Evolutionary conservation across 2,888 invertebrate genomes (phyloP).

Genomic region (Pterostichus madidus): DNA sequence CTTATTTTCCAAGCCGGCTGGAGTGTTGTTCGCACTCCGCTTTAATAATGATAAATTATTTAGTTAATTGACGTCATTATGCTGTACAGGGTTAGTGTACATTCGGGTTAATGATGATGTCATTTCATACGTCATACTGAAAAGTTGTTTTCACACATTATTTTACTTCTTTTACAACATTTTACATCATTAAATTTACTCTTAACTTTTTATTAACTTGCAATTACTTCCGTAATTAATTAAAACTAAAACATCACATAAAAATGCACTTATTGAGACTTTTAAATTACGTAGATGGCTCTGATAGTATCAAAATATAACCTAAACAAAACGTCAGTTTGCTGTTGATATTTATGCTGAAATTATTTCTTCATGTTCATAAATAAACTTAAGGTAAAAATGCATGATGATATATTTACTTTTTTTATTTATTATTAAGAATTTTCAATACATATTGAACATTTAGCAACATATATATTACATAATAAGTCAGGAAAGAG

Average conservation of each 20-base stretch:
- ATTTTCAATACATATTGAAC: too few species aligned
- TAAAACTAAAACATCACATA: neutral
- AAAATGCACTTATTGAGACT: too few species aligned
- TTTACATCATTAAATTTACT: conserved; percentile 19
- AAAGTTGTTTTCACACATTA: conserved; percentile 15
- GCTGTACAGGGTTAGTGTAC: conserved; percentile 45
- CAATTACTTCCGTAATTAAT: conserved; percentile 7
- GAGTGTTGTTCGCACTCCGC: conserved; percentile 23
- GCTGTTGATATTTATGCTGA: too few species aligned
- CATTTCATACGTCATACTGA: conserved; percentile 35
- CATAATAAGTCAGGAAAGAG: too few species aligned
- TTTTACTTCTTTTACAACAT: conserved; percentile 14
- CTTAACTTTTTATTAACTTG: conserved; percentile 9
- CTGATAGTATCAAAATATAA: too few species aligned
- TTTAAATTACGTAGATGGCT: too few species aligned
- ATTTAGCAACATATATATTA: too few species aligned
- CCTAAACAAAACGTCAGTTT: too few species aligned
- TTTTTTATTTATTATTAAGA: too few species aligned
- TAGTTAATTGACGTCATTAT: conserved; percentile 54
- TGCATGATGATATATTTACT: too few species aligned
- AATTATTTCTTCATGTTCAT: too few species aligned
- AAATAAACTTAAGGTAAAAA: too few species aligned
- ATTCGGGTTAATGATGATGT: conserved; percentile 47
- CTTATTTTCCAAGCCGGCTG: conserved; percentile 59
- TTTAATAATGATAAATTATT: conserved; percentile 56